phyloP scores from a whole-genome alignment of 2,888 invertebrate species.

The Agrochola litura region DNA sequence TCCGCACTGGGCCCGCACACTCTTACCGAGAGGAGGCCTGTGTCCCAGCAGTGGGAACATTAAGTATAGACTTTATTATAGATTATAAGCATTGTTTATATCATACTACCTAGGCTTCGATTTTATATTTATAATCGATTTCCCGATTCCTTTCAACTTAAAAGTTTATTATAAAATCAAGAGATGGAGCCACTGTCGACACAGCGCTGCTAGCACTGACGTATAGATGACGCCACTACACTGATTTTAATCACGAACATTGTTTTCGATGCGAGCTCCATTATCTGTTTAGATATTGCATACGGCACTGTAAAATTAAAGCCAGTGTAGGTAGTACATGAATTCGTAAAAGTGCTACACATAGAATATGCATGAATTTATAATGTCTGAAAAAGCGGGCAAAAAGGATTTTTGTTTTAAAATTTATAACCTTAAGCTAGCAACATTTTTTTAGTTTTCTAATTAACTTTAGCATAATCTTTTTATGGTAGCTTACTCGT shows the following conservation, averaged over 20 bases:
- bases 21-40: too few species aligned
- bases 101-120: too few species aligned
- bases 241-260: conserved; percentile 11
- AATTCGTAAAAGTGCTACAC: conserved; percentile 42
- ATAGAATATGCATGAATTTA: conserved; percentile 57
- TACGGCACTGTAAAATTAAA: conserved; percentile 39
- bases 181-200: conserved; percentile 23
- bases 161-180: background rate
- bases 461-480: conserved; percentile 38
- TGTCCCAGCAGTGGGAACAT: too few species aligned
- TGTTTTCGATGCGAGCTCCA: conserved; percentile 1
- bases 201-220: background rate
- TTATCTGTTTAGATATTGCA: conserved; percentile 39
- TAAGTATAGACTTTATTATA: too few species aligned
- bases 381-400: conserved; percentile 32
- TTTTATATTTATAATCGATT: conserved; percentile 12
- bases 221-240: conserved; percentile 49
- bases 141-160: background rate
- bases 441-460: conserved; percentile 47
- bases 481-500: conserved; percentile 33
- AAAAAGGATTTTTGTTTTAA: conserved; percentile 32
- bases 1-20: too few species aligned
- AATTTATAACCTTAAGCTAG: conserved; percentile 19
- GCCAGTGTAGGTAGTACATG: conserved; percentile 12
- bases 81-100: background rate